Percentiles rank a stretch among this genome's conserved stretches.
phyloP scores from a whole-genome alignment of 1,140 invertebrate genomes.

The Bombus haemorrhoidalis region DNA sequence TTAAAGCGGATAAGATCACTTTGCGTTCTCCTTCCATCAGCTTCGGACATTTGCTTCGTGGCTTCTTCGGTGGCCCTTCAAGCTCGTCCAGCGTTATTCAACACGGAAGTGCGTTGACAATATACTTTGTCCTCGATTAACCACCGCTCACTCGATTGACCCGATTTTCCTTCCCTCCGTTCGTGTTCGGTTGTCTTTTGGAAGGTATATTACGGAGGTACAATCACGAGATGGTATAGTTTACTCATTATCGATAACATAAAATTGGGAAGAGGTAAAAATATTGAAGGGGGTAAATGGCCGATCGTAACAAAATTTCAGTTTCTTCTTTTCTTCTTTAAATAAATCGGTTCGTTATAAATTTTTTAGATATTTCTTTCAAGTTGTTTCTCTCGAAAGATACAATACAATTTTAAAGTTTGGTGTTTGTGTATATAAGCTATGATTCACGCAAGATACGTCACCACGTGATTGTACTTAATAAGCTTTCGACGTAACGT shows the following conservation, averaged over 20 bases:
- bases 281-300: too few relatives aligned
- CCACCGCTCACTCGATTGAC: background rate
- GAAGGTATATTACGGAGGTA: background rate
- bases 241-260: background rate
- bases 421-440: background rate
- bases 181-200: background rate
- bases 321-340: background rate
- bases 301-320: background rate
- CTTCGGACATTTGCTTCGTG: constrained; percentile 33
- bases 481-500: background rate
- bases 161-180: background rate
- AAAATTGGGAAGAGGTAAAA: background rate
- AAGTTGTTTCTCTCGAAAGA: background rate
- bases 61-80: constrained; percentile 43
- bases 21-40: constrained; percentile 65
- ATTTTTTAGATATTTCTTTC: background rate
- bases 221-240: background rate
- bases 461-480: constrained; percentile 16
- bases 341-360: background rate
- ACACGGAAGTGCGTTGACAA: background rate
- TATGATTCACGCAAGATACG: background rate
- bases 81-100: constrained; percentile 5
- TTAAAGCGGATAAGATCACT: constrained; percentile 79
- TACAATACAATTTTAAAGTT: background rate
- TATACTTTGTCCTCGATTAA: background rate